phyloP scores from a whole-genome alignment of 2,888 invertebrate genomes.

The Marronus borbonicus region DNA sequence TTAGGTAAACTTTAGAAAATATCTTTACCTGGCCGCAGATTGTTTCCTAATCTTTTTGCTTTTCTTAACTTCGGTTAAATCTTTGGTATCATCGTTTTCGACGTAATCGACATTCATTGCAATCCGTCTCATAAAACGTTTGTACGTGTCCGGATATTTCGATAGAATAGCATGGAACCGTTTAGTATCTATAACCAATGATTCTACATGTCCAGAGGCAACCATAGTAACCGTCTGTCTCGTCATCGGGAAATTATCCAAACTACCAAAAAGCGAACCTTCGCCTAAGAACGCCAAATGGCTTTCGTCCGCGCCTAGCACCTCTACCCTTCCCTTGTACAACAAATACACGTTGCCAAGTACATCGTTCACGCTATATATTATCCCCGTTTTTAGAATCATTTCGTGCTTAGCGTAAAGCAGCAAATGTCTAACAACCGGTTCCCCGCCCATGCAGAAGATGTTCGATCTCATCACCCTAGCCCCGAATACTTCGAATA shows the following conservation, averaged over 20 bases:
- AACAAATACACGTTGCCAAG: conserved; percentile 56
- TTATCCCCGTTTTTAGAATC: conserved; percentile 50
- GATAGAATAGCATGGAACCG: conserved; percentile 56
- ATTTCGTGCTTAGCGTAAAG: conserved; percentile 50
- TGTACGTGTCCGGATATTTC: conserved; percentile 53
- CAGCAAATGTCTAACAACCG: conserved; percentile 53
- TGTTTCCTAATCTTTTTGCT: conserved; percentile 18
- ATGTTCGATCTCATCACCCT: conserved; percentile 50
- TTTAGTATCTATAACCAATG: conserved; percentile 53
- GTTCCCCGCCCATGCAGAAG: conserved; percentile 50
- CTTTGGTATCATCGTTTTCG: conserved; percentile 27
- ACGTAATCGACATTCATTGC: conserved; percentile 56
- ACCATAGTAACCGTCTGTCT: conserved; percentile 59
- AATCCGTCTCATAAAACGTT: conserved; percentile 51
- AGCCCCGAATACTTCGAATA: conserved; percentile 54
- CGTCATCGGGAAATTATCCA: conserved; percentile 53
- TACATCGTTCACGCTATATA: conserved; percentile 56
- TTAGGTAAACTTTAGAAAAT: too few relatives aligned
- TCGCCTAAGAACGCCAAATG: conserved; percentile 52
- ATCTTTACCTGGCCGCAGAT: conserved; percentile 14
- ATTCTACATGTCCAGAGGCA: conserved; percentile 58
- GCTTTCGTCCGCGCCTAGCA: conserved; percentile 58
- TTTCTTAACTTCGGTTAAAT: not conserved
- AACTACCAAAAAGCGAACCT: conserved; percentile 59
- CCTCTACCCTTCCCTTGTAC: conserved; percentile 58